Base-by-base conservation (phyloP, 2,888 invertebrate genomes). In the Oligia strigilis region DNA sequence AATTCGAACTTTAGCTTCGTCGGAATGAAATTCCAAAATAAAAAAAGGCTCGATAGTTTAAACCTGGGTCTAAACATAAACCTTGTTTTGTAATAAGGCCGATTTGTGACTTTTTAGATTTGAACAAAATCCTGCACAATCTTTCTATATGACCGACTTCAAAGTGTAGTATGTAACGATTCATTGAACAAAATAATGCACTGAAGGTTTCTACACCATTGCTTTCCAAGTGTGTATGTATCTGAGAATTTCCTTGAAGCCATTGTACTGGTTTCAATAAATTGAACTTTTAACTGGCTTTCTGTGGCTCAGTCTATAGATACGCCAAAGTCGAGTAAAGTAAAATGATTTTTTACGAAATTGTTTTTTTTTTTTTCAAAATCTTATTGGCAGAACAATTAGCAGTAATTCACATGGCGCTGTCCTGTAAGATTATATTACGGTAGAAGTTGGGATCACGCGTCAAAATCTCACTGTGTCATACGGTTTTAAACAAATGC, bases 141-240 rank as follows among this genome's bases (percentile, higher is more conserved):
- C 11, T 65, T 65, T 82, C 19, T 74, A 14, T 80, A 60, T 64
- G 73, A 80, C 52, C 23, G 65, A 71, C 55, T 84, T 62, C 65
- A 55, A 81, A 65, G 8, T 55, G 17, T 43, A 67, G 29, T 52
- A 71, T 17, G 17, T 55, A 23, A 60, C n/a, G 55, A 43, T 58
- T 74, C 85, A 80, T 64, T 80, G 62, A 84, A 71, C 80, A 66
- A 74, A 71, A 67, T 70, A 43, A 13, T 36, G 36, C 69, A 5
- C 17, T 40, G n/a, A n/a, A 69, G 43, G 9, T 72, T 72, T 82
- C 66, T 52, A 9, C 14, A 19, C 40, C 66, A 85, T 80, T 80
- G 71, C 64, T 58, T 67, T 14, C 62, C 17, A 55, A 80, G 71
- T 72, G n/a, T 49, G 40, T 49, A 5, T 62, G 36, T 75, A 43